Conservation (phyloP, 2,797 vertebrate genomes). For the Liparis tanakae region DNA sequence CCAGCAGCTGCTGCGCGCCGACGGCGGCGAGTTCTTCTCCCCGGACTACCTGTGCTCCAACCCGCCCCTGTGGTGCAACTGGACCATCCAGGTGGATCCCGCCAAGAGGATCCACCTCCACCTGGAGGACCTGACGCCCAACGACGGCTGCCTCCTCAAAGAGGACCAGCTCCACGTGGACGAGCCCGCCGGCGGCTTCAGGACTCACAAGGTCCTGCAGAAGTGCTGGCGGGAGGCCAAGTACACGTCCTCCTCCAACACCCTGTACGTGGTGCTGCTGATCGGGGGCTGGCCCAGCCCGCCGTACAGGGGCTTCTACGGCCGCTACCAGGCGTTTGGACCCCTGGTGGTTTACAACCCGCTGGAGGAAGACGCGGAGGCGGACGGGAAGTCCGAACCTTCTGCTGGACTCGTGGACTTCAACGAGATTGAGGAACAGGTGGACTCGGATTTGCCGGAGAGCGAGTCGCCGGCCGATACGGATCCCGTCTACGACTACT, state of each 20-base stretch:
- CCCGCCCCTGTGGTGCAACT: conserved; percentile 86
- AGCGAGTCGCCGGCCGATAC: background rate
- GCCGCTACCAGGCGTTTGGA: conserved; percentile 72
- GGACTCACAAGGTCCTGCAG: conserved; percentile 71
- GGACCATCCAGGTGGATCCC: conserved; percentile 79
- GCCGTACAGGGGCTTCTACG: conserved; percentile 79
- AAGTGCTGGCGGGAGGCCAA: conserved; percentile 78
- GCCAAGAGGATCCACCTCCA: conserved; percentile 77
- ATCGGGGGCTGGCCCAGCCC: conserved; percentile 63
- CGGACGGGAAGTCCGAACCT: background rate
- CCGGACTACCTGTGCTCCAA: conserved; percentile 85
- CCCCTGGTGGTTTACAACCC: conserved; percentile 50
- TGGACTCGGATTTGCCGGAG: background rate
- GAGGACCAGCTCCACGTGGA: conserved; percentile 84
- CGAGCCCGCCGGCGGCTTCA: conserved; percentile 45
- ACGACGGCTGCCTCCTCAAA: conserved; percentile 74
- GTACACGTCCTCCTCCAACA: conserved; percentile 71
- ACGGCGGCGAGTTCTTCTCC: conserved; percentile 81
- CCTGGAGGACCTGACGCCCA: conserved; percentile 78
- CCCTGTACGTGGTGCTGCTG: conserved; percentile 78
- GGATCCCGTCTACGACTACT: conserved; percentile 34
- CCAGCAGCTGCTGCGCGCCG: conserved; percentile 70
- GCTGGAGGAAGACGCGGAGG: background rate
- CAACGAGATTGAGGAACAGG: conserved; percentile 3
- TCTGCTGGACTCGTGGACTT: background rate